Conservation (phyloP, 2,797 vertebrate species). For the Lycodopsis pacificus region DNA sequence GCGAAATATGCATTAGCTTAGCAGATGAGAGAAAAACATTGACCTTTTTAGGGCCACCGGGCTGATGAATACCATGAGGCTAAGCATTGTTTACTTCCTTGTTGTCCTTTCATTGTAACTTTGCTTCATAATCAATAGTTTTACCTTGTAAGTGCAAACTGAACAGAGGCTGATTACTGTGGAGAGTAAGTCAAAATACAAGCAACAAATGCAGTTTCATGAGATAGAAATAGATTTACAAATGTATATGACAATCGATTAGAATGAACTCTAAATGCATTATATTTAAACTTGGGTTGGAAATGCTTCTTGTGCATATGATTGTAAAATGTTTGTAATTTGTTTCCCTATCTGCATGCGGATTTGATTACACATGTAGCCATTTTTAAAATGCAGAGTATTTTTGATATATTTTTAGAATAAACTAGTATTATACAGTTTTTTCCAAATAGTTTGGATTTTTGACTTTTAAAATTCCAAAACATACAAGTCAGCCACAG, state of each 20-base stretch:
- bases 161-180: neutral
- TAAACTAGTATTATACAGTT: neutral
- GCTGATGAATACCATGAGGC: constrained; percentile 5
- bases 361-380: neutral
- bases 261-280: neutral
- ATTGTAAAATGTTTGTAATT: neutral
- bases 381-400: neutral
- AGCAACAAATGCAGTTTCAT: constrained; percentile 17
- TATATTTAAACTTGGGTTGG: neutral
- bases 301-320: neutral
- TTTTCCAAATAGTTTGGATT: constrained; percentile 1
- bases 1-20: constrained; percentile 3
- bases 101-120: constrained; percentile 22
- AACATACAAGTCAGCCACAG: constrained; percentile 8
- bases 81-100: neutral
- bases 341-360: neutral
- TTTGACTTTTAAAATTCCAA: neutral
- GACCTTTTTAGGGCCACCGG: constrained; percentile 12
- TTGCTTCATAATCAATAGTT: constrained; percentile 18
- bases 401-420: neutral
- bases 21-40: constrained; percentile 9
- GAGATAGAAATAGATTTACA: neutral
- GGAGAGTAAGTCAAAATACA: neutral
- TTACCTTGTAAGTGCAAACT: constrained; percentile 16
- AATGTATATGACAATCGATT: neutral